These are phyloP conservation scores for Tenualosa ilisha DNA, from an alignment of 2,797 vertebrate species.

Conservation along the genomic window DNA sequence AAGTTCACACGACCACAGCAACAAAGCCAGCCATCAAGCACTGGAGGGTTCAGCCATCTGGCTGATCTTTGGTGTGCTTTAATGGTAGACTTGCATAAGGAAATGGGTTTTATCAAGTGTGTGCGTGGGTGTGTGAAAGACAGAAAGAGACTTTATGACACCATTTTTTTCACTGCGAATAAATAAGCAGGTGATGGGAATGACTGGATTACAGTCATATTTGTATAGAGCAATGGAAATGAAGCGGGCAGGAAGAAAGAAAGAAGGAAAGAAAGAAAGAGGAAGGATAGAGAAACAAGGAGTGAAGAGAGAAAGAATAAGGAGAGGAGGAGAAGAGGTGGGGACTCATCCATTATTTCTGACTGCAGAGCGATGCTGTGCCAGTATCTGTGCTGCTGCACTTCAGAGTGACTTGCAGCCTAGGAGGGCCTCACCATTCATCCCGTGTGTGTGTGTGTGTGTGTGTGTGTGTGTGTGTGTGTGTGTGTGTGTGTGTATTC, in stretches of 20 bases:
- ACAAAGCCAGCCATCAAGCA: not conserved
- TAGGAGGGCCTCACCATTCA: not conserved
- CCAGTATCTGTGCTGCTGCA: not conserved
- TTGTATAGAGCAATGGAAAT: not conserved
- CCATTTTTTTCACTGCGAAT: not conserved
- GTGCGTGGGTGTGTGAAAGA: not conserved
- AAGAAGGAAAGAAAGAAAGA: not conserved
- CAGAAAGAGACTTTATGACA: too few relatives aligned
- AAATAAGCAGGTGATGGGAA: not conserved
- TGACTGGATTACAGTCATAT: not conserved
- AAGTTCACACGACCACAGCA: not conserved
- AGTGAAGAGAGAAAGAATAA: not conserved
- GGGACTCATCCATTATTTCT: slow-evolving; percentile 13
- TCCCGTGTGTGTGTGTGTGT: not conserved
- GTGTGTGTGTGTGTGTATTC: not conserved
- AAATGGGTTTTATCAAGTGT: not conserved
- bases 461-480: not conserved
- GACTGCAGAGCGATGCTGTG: slow-evolving; percentile 10
- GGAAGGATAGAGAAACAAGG: not conserved
- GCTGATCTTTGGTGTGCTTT: not conserved
- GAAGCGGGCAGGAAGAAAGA: not conserved
- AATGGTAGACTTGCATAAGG: not conserved
- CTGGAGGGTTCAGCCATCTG: not conserved
- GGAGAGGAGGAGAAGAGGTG: not conserved
- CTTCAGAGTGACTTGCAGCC: not conserved